phyloP scores from a whole-genome alignment of 1,140 invertebrate species.

The Papilio helenus region DNA sequence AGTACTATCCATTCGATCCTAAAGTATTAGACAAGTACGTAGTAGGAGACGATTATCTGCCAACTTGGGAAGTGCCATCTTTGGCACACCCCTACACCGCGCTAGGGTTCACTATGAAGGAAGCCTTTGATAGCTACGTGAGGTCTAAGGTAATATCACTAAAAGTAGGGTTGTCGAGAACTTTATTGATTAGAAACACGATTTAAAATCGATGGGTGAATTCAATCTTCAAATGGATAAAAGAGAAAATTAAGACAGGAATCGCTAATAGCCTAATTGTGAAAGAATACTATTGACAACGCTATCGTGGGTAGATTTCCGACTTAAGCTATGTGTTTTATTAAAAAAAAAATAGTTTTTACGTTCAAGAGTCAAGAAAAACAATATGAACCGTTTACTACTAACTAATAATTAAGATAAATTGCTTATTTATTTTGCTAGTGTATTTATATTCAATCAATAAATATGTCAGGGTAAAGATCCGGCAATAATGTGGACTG shows the following conservation, averaged over 20 bases:
- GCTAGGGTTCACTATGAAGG: constrained; percentile 93
- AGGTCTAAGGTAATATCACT: constrained; percentile 81
- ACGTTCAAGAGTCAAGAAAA: too few species aligned
- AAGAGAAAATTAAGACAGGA: too few species aligned
- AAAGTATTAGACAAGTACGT: constrained; percentile 94
- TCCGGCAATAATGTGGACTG: constrained; percentile 90
- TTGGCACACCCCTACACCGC: constrained; percentile 90
- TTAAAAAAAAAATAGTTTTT: too few species aligned
- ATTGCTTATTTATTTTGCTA: constrained; percentile 2
- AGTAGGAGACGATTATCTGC: constrained; percentile 96
- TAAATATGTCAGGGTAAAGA: constrained; percentile 85
- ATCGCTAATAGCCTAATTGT: too few species aligned
- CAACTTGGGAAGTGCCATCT: constrained; percentile 96
- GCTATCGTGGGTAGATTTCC: too few species aligned
- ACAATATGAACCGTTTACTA: too few species aligned
- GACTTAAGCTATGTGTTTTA: too few species aligned
- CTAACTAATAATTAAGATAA: background rate
- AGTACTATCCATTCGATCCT: constrained; percentile 96
- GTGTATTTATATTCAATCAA: constrained; percentile 34
- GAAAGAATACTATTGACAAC: too few species aligned
- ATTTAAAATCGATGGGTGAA: too few species aligned
- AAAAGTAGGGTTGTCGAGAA: too few species aligned
- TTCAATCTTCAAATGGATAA: too few species aligned
- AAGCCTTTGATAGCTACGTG: constrained; percentile 93
- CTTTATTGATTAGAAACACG: too few species aligned